A percentile compares a stretch with the other conserved stretches of the same genome.
These are phyloP conservation scores for Polypedilum vanderplanki DNA, from an alignment of 1,140 invertebrate species.

Conservation along the genomic window DNA sequence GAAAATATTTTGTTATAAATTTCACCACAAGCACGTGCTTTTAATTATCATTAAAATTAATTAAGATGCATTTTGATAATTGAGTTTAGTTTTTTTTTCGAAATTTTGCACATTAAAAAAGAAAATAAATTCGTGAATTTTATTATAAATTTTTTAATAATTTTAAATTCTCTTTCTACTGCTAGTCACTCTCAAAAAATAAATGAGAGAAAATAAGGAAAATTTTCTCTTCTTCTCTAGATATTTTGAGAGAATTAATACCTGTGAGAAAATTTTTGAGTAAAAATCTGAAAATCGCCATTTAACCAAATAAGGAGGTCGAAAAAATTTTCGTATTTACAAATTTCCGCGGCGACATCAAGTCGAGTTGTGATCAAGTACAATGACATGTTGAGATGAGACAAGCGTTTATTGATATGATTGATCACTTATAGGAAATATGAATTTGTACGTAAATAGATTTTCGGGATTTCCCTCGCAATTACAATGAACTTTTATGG, in stretches of 20 bases:
- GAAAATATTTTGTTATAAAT: not conserved
- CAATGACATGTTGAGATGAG: not conserved
- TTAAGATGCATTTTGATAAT: too few relatives aligned
- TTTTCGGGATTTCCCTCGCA: not conserved
- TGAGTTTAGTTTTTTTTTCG: too few relatives aligned
- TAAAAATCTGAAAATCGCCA: not conserved
- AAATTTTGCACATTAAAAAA: too few relatives aligned
- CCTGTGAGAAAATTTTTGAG: not conserved
- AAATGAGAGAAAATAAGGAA: not conserved
- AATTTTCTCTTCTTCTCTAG: too few relatives aligned
- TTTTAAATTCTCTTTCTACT: not conserved
- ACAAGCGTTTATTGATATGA: not conserved
- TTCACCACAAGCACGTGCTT: not conserved
- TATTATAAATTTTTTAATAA: too few relatives aligned
- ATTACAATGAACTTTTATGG: not conserved
- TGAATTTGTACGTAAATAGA: not conserved
- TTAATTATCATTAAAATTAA: not conserved
- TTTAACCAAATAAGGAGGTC: conserved; percentile 3
- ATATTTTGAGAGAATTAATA: not conserved
- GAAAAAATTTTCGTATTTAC: not conserved
- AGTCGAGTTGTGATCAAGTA: not conserved
- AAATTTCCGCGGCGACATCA: conserved; percentile 9
- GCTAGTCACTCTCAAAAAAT: not conserved
- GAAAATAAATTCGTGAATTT: too few relatives aligned
- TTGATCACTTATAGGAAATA: not conserved